Evolutionary conservation across 2,888 invertebrate species (phyloP).

Genomic region (Craniophora ligustri): DNA sequence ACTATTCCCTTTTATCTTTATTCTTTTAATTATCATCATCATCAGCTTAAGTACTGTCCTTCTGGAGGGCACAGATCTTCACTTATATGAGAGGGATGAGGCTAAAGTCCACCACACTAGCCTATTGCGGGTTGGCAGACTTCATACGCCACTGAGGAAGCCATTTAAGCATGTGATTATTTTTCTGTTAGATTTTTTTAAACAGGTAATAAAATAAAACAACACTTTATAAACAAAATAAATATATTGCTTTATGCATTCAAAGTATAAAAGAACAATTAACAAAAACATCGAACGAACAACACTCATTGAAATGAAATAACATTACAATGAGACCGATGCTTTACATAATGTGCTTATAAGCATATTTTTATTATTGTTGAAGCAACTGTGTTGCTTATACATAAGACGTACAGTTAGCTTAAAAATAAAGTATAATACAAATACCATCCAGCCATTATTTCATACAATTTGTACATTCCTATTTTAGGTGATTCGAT

Average conservation of each 20-base stretch:
- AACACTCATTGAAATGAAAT: constrained; percentile 65
- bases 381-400: constrained; percentile 42
- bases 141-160: too few relatives aligned
- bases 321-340: constrained; percentile 41
- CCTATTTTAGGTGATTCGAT: background rate
- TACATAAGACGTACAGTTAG: constrained; percentile 11
- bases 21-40: background rate
- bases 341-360: constrained; percentile 45
- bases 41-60: too few relatives aligned
- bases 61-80: too few relatives aligned
- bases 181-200: too few relatives aligned
- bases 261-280: constrained; percentile 73
- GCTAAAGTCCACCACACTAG: too few relatives aligned
- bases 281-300: constrained; percentile 62
- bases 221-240: constrained; percentile 71
- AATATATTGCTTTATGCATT: constrained; percentile 79
- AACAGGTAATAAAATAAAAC: constrained; percentile 70
- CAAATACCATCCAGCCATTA: background rate
- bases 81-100: too few relatives aligned
- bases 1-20: constrained; percentile 12
- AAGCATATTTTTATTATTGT: constrained; percentile 45
- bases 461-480: background rate
- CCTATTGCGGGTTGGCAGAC: background rate
- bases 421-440: constrained; percentile 11
- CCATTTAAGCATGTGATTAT: too few relatives aligned